These are phyloP conservation scores for Zeus faber DNA, from an alignment of 2,113 vertebrate genomes.

Conservation along the genomic window DNA sequence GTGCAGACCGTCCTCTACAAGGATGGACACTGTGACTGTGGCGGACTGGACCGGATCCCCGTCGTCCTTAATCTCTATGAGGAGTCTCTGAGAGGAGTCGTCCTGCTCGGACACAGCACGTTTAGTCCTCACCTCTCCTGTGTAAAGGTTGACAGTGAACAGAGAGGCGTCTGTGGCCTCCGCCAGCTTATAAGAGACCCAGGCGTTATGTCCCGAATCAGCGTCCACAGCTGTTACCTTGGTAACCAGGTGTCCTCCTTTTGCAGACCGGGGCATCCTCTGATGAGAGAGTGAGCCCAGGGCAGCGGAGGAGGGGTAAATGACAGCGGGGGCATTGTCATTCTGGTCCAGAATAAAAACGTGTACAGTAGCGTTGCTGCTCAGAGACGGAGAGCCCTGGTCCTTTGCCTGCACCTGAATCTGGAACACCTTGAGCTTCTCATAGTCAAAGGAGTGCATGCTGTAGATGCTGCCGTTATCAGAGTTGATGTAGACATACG, in stretches of 20 bases:
- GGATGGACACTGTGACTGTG: slow-evolving; percentile 68
- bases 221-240: slow-evolving; percentile 85
- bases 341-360: slow-evolving; percentile 76
- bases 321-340: slow-evolving; percentile 75
- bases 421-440: slow-evolving; percentile 75
- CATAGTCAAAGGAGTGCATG: slow-evolving; percentile 71
- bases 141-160: slow-evolving; percentile 76
- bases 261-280: slow-evolving; percentile 73
- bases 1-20: slow-evolving; percentile 45
- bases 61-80: slow-evolving; percentile 79
- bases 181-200: slow-evolving; percentile 77
- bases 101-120: slow-evolving; percentile 77
- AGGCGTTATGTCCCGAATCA: slow-evolving; percentile 84
- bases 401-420: slow-evolving; percentile 74
- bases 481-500: slow-evolving; percentile 79
- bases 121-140: slow-evolving; percentile 80
- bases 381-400: slow-evolving; percentile 67
- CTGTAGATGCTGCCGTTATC: slow-evolving; percentile 73
- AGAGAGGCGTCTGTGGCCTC: slow-evolving; percentile 78
- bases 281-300: slow-evolving; percentile 60
- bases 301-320: slow-evolving; percentile 70
- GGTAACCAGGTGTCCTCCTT: slow-evolving; percentile 79
- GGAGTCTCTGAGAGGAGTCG: slow-evolving; percentile 69
- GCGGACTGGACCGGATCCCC: slow-evolving; percentile 79
- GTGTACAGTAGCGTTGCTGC: slow-evolving; percentile 70